Percentiles rank a stretch among this genome's conserved stretches.
Evolutionary conservation across 2,797 vertebrate species (phyloP).

Genomic region (Lacerta viridis): DNA sequence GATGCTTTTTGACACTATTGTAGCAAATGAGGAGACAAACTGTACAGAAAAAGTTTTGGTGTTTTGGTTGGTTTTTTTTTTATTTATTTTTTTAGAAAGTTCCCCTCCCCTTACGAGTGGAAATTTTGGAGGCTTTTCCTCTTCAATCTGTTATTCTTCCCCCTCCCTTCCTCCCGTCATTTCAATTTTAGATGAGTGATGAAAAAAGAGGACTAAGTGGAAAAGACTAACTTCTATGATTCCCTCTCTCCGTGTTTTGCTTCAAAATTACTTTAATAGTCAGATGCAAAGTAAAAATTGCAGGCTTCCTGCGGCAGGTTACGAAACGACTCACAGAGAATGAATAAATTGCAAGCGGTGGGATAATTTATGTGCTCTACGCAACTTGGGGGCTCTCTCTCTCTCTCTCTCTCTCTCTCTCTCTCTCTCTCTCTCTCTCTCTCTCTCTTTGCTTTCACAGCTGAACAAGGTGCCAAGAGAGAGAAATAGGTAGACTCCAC

Average conservation of each 20-base stretch:
- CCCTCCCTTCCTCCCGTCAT: background rate
- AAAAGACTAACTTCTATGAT: constrained; percentile 57
- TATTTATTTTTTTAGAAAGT: background rate
- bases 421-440: background rate
- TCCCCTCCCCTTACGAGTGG: constrained; percentile 49
- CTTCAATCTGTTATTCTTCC: constrained; percentile 36
- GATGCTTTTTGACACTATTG: constrained; percentile 72
- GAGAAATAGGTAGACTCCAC: constrained; percentile 27
- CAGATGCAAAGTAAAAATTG: constrained; percentile 56
- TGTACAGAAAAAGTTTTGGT: constrained; percentile 54
- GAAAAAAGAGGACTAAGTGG: constrained; percentile 20
- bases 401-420: too few species aligned
- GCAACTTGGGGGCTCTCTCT: constrained; percentile 33
- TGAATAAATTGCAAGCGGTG: constrained; percentile 69
- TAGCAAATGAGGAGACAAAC: constrained; percentile 73
- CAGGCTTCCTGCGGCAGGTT: constrained; percentile 45
- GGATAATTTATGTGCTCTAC: constrained; percentile 65
- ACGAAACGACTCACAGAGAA: constrained; percentile 63
- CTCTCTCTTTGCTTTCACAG: constrained; percentile 52
- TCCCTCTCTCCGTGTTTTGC: background rate
- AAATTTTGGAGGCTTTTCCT: constrained; percentile 59
- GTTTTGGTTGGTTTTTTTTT: background rate
- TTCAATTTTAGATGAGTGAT: constrained; percentile 39
- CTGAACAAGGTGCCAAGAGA: constrained; percentile 41
- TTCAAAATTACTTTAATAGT: constrained; percentile 65